A percentile compares a stretch with the other conserved stretches of the same genome.
phyloP scores from a whole-genome alignment of 1,140 invertebrate species.

The Diachasmimorpha longicaudata region DNA sequence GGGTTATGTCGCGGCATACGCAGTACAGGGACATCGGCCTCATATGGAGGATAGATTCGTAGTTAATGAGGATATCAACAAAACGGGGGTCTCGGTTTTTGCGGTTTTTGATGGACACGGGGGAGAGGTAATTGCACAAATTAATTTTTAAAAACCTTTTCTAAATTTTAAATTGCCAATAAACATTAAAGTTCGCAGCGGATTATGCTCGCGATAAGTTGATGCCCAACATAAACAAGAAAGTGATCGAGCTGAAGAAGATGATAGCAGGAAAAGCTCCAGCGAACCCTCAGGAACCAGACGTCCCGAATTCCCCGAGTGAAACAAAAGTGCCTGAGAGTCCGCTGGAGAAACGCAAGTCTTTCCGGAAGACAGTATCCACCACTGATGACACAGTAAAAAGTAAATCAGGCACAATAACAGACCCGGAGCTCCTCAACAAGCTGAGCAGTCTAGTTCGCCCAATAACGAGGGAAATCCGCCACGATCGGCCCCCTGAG shows the following conservation, averaged over 20 bases:
- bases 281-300: conserved; percentile 46
- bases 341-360: conserved; percentile 66
- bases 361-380: conserved; percentile 70
- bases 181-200: conserved; percentile 76
- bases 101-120: conserved; percentile 96
- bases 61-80: conserved; percentile 65
- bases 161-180: neutral
- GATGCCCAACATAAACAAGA: conserved; percentile 77
- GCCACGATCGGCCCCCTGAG: conserved; percentile 42
- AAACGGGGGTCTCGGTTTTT: conserved; percentile 76
- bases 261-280: conserved; percentile 68
- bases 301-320: conserved; percentile 38
- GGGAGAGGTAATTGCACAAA: conserved; percentile 72
- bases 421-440: conserved; percentile 71
- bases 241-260: conserved; percentile 75
- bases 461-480: conserved; percentile 68
- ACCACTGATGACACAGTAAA: conserved; percentile 66
- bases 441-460: conserved; percentile 70
- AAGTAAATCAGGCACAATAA: conserved; percentile 66
- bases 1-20: conserved; percentile 80
- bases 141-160: neutral
- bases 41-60: conserved; percentile 92
- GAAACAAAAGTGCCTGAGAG: conserved; percentile 44
- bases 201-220: conserved; percentile 86
- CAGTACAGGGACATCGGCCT: conserved; percentile 84